Evolutionary conservation across 2,888 invertebrate genomes (phyloP).

Genomic region (Diarsia mendica): DNA sequence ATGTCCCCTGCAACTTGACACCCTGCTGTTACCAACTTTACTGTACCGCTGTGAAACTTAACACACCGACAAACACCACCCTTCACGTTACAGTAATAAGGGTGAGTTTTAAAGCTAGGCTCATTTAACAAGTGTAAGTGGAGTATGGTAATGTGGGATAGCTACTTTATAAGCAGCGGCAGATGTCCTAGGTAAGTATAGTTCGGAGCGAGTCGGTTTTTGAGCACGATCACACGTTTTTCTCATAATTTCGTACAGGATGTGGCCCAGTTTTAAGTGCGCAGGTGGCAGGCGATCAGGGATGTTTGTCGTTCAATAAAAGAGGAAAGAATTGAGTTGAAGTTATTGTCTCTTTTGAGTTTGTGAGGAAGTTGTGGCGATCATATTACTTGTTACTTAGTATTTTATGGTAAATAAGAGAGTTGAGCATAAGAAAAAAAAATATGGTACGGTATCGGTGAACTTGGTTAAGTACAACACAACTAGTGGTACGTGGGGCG

Average conservation of each 20-base stretch:
- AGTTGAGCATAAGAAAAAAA: too few relatives aligned
- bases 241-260: conserved; percentile 72
- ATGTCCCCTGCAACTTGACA: conserved; percentile 68
- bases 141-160: conserved; percentile 49
- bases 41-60: conserved; percentile 22
- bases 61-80: conserved; percentile 20
- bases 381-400: conserved; percentile 30
- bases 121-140: conserved; percentile 3
- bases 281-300: conserved; percentile 73
- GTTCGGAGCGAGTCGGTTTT: conserved; percentile 60
- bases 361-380: conserved; percentile 45
- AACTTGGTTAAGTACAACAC: not conserved
- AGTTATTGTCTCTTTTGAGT: conserved; percentile 25
- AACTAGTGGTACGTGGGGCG: not conserved
- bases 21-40: conserved; percentile 41
- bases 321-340: conserved; percentile 30
- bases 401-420: not conserved
- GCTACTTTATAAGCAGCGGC: conserved; percentile 59
- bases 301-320: conserved; percentile 58
- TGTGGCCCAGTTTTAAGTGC: conserved; percentile 73
- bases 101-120: conserved; percentile 11
- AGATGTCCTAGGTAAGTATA: conserved; percentile 55
- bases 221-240: conserved; percentile 80
- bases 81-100: not conserved
- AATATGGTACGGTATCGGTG: not conserved